These are phyloP conservation scores for Nephrotoma guestfalica DNA, from an alignment of 2,888 invertebrate species.

Conservation along the genomic window DNA sequence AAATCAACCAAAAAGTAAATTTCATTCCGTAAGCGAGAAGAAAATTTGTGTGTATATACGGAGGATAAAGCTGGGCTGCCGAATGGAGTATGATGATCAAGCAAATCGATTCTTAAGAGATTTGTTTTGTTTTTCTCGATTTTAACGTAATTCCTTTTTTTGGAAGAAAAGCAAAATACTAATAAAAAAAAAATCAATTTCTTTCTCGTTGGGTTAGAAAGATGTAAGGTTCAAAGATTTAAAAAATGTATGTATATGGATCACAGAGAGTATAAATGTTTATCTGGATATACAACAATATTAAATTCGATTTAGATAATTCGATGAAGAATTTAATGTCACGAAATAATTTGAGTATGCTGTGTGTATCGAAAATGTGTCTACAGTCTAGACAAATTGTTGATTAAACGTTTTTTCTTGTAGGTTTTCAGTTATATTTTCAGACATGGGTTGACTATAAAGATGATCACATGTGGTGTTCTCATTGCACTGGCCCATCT, in stretches of 20 bases:
- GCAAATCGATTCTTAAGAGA: not conserved
- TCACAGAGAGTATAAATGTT: not conserved
- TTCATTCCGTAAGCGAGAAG: not conserved
- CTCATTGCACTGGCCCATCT: no score
- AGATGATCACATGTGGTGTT: no score
- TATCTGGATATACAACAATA: not conserved
- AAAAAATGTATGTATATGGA: not conserved
- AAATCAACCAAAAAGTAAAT: not conserved
- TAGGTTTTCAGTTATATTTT: not conserved
- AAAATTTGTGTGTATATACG: not conserved
- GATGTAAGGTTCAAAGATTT: not conserved
- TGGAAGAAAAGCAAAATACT: not conserved
- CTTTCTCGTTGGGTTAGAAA: not conserved
- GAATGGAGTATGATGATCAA: not conserved
- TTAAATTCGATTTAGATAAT: not conserved
- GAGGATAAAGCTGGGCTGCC: not conserved
- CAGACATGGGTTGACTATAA: no score
- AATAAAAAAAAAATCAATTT: not conserved
- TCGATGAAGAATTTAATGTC: not conserved
- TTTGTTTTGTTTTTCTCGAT: not conserved
- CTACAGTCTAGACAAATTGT: not conserved
- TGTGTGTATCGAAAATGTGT: not conserved
- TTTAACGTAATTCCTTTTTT: not conserved
- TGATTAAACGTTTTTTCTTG: not conserved
- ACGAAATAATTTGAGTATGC: not conserved